Percentiles rank a stretch among this genome's conserved stretches.
Conservation (phyloP, 1,140 invertebrate genomes). For the Drosophila equinoxialis region DNA sequence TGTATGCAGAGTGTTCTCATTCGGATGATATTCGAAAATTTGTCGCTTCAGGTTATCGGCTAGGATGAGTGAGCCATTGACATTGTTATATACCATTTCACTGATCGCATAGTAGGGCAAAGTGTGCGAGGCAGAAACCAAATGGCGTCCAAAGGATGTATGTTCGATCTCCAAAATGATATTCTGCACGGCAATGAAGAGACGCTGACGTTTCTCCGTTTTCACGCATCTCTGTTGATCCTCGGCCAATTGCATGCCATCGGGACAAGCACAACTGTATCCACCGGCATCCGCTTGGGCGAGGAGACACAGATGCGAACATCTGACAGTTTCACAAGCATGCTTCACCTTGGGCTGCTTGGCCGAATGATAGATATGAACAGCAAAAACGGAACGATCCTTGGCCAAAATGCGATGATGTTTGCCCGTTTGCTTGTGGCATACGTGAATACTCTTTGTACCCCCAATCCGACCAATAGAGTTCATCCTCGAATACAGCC, state of each 20-base stretch:
- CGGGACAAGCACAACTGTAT: conserved; percentile 91
- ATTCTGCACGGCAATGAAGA: conserved; percentile 81
- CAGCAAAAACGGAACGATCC: conserved; percentile 85
- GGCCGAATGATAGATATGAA: conserved; percentile 88
- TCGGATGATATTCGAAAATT: conserved; percentile 83
- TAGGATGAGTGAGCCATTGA: conserved; percentile 84
- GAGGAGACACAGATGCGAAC: conserved; percentile 92
- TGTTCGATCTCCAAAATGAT: conserved; percentile 83
- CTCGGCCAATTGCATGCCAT: conserved; percentile 85
- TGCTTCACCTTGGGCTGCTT: conserved; percentile 85
- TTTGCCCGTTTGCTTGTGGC: conserved; percentile 88
- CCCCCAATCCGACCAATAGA: conserved; percentile 94
- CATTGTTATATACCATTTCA: conserved; percentile 83
- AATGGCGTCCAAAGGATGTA: conserved; percentile 83
- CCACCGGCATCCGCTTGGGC: conserved; percentile 84
- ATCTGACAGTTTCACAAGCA: conserved; percentile 88
- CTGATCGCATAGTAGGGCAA: conserved; percentile 82
- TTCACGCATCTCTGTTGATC: conserved; percentile 85
- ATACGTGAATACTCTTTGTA: conserved; percentile 86
- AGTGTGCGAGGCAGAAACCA: conserved; percentile 54
- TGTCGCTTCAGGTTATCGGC: conserved; percentile 84
- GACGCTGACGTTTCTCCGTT: conserved; percentile 81
- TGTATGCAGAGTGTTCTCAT: conserved; percentile 50
- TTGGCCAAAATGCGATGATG: conserved; percentile 84
- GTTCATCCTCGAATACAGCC: conserved; percentile 92